phyloP scores from a whole-genome alignment of 2,888 invertebrate species.

The Abrostola triplasia region DNA sequence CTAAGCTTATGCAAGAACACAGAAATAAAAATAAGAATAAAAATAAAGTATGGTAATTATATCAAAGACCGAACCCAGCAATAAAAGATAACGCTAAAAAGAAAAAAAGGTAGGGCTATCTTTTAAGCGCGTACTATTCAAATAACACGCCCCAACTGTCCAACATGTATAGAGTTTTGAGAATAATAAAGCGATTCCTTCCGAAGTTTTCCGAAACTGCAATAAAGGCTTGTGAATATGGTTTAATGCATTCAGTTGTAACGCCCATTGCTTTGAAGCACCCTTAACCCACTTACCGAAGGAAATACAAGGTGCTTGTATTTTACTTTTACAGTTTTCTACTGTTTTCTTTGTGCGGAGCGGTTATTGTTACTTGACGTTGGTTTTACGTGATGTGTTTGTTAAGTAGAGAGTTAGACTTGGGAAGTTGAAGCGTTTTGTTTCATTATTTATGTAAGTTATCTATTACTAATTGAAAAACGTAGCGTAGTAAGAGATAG shows the following conservation, averaged over 20 bases:
- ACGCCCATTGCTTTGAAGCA: constrained; percentile 33
- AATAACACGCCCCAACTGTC: constrained; percentile 14
- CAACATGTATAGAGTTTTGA: constrained; percentile 19
- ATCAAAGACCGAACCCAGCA: not conserved
- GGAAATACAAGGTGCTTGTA: constrained; percentile 18
- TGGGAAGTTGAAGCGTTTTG: too few relatives aligned
- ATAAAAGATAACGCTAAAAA: not conserved
- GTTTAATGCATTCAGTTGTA: constrained; percentile 42
- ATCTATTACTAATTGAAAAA: too few relatives aligned
- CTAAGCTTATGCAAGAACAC: too few relatives aligned
- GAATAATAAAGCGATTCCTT: constrained; percentile 43
- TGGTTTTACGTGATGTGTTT: constrained; percentile 1
- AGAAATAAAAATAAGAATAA: too few relatives aligned
- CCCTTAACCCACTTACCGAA: constrained; percentile 37
- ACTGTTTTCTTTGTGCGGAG: constrained; percentile 11
- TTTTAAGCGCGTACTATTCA: constrained; percentile 15
- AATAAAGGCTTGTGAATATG: constrained; percentile 40
- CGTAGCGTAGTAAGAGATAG: too few relatives aligned
- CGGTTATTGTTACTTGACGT: constrained; percentile 8
- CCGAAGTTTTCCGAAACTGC: constrained; percentile 23
- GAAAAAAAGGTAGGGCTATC: not conserved
- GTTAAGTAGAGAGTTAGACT: not conserved
- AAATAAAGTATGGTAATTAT: too few relatives aligned
- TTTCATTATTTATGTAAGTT: too few relatives aligned
- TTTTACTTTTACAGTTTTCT: constrained; percentile 15